Evolutionary conservation across 2,888 invertebrate species (phyloP).

Genomic region (Rotaria magnacalcarata): DNA sequence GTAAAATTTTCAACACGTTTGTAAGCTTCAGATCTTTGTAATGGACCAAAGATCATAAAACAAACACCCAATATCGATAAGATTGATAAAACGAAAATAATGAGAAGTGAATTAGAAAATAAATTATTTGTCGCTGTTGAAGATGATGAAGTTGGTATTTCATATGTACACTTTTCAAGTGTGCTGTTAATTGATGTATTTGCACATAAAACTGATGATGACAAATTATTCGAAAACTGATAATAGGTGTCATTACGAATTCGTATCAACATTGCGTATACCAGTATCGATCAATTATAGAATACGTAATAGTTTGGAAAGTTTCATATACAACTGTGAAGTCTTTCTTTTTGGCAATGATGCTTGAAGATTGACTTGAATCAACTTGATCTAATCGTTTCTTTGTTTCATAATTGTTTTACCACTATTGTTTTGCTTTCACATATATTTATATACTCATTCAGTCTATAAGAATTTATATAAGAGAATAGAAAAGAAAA

Average conservation of each 20-base stretch:
- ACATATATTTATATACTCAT: not conserved
- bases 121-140: not conserved
- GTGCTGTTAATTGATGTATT: not conserved
- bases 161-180: not conserved
- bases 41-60: constrained; percentile 35
- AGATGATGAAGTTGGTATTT: not conserved
- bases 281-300: not conserved
- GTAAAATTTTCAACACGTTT: constrained; percentile 37
- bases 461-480: not conserved
- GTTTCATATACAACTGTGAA: not conserved
- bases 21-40: constrained; percentile 35
- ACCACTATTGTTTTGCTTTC: not conserved
- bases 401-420: not conserved
- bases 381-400: no score
- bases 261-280: not conserved
- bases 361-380: not conserved
- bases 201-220: not conserved
- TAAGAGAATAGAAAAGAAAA: not conserved
- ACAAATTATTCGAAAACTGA: not conserved
- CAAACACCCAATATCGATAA: constrained; percentile 27
- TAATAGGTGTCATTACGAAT: not conserved
- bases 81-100: not conserved
- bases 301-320: not conserved
- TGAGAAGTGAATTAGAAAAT: not conserved
- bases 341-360: not conserved